Base-by-base conservation (phyloP, 2,797 vertebrate genomes). In the Sandelia bainsii region DNA sequence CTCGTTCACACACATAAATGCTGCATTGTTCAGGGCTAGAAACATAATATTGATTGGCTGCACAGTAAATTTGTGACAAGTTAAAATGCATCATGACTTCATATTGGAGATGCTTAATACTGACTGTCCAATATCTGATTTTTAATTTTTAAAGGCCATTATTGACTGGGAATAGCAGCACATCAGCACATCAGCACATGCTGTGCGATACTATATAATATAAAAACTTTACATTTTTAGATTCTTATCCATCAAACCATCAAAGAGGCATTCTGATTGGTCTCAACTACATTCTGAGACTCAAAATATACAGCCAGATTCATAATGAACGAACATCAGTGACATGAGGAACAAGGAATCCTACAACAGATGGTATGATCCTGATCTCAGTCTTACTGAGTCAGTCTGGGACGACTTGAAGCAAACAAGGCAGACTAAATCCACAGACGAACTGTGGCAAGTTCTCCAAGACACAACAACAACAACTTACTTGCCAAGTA, bases 91-190 rank as follows among this genome's bases (percentile, higher is more conserved):
- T 61, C 81, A 82, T 42, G 69, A 57, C 62, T 58, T 73, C 29
- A 61, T 42, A 48, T 81, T 1, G 8, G 44, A 68, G 66, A 54
- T 4, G 49, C 34, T 32, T 25, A 29, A 20, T 50, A 70, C 69
- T 50, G 54, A 80, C 52, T 63, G 34, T 10, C 67, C 80, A 75
- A 37, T 85, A 85, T 83, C 63, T 68, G 87, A 87, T 85, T 90
- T 81, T 64, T 62, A 58, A 82, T 62, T 37, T n/a, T n/a, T 72
- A 84, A 53, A 66, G 67, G 23, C 10, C 13, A 27, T 25, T 77
- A 77, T 58, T 53, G 42, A 29, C 42, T 22, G 23, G 4, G 11
- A 32, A 22, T 5, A 40, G 46, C 34, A 65, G 73, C 65, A 66
- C 45, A 60, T 74, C 78, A 72, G 68, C 53, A 69, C 27, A 48